Evolutionary conservation across 2,113 vertebrate species (phyloP).

Genomic region (Parotia lawesii): DNA sequence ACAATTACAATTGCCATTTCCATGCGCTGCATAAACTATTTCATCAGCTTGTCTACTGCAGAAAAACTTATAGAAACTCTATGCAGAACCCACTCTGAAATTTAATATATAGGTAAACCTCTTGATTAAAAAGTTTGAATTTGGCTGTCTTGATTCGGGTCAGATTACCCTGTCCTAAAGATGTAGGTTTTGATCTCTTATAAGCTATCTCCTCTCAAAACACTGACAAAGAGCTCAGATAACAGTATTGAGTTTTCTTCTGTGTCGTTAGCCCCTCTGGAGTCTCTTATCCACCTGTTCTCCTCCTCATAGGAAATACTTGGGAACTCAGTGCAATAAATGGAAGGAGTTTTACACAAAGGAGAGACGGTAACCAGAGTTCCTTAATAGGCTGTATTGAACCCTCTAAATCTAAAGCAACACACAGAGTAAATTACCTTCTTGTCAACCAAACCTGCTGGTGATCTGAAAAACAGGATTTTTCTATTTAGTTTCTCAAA

Average conservation of each 20-base stretch:
- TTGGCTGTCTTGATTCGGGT: not conserved
- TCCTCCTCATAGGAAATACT: not conserved
- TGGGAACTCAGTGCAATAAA: not conserved
- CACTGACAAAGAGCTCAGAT: not conserved
- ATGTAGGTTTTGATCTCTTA: not conserved
- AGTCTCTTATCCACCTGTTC: not conserved
- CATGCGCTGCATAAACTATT: not conserved
- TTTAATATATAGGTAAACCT: not conserved
- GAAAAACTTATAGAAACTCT: not conserved
- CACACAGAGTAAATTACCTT: not conserved
- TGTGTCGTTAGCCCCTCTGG: not conserved
- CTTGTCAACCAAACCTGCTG: not conserved
- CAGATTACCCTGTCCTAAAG: not conserved
- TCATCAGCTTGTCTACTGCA: not conserved
- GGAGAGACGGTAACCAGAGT: not conserved
- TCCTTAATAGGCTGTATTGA: not conserved
- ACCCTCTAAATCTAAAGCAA: not conserved
- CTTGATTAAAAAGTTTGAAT: not conserved
- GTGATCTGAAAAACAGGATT: not conserved
- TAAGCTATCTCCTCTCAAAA: not conserved
- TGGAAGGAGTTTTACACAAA: not conserved
- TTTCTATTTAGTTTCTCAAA: not conserved
- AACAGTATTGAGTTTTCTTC: not conserved
- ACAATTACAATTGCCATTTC: not conserved
- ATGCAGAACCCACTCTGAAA: not conserved